phyloP scores from a whole-genome alignment of 2,797 vertebrate genomes.

The Tarsius wallacei region DNA sequence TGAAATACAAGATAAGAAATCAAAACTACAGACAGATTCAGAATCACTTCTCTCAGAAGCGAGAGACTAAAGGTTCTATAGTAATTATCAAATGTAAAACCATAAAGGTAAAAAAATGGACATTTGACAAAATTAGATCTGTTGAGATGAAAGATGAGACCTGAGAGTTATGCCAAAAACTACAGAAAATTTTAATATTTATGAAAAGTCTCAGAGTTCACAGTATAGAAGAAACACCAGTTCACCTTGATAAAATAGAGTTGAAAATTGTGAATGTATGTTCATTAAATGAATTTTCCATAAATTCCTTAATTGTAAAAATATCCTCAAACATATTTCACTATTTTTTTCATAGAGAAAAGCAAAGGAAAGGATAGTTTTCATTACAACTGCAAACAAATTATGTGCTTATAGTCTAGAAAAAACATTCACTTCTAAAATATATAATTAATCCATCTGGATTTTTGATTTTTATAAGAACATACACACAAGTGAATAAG shows the following conservation, averaged over 20 bases:
- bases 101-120: slow-evolving; percentile 68
- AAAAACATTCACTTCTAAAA: slow-evolving; percentile 27
- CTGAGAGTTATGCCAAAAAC: slow-evolving; percentile 60
- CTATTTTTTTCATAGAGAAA: slow-evolving; percentile 57
- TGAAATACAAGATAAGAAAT: slow-evolving; percentile 61
- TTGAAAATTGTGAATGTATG: slow-evolving; percentile 54
- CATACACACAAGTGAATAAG: not conserved
- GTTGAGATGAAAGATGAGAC: slow-evolving; percentile 74
- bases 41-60: not conserved
- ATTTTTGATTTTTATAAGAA: slow-evolving; percentile 56
- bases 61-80: not conserved
- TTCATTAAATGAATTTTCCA: slow-evolving; percentile 56
- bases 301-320: slow-evolving; percentile 60
- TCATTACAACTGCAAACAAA: not conserved
- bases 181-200: slow-evolving; percentile 69
- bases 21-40: slow-evolving; percentile 50
- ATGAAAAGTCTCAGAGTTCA: slow-evolving; percentile 56
- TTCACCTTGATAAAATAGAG: slow-evolving; percentile 58
- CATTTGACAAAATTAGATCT: slow-evolving; percentile 77
- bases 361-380: not conserved
- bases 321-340: slow-evolving; percentile 50
- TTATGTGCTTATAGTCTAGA: not conserved
- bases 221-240: slow-evolving; percentile 51
- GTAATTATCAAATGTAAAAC: slow-evolving; percentile 67
- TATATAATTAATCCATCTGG: not conserved